Percentiles rank a stretch among this genome's conserved stretches.
Conservation (phyloP, 2,113 vertebrate genomes). For the Gymnocephalus cernua region DNA sequence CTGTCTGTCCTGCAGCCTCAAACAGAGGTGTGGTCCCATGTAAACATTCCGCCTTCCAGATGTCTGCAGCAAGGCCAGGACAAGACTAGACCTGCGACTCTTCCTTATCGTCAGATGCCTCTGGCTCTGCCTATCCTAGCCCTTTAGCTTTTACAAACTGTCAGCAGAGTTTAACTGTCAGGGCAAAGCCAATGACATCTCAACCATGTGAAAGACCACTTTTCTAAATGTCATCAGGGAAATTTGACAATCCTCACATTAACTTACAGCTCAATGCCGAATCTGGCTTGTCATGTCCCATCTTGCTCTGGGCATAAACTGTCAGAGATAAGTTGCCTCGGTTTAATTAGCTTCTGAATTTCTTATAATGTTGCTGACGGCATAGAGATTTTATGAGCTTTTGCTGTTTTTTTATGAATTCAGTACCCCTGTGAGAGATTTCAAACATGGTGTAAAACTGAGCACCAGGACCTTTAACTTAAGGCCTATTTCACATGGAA, state of each 20-base stretch:
- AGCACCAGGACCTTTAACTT: not conserved
- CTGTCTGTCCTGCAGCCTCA: constrained; percentile 63
- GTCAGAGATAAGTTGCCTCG: constrained; percentile 21
- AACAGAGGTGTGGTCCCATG: constrained; percentile 72
- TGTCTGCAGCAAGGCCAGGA: constrained; percentile 79
- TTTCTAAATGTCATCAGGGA: constrained; percentile 57
- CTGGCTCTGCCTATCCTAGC: constrained; percentile 60
- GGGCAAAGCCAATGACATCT: constrained; percentile 51
- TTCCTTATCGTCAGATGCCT: constrained; percentile 68
- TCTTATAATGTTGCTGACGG: not conserved
- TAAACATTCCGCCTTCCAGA: constrained; percentile 85
- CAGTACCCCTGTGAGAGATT: not conserved
- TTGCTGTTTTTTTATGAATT: not conserved
- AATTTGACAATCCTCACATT: constrained; percentile 54
- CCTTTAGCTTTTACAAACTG: constrained; percentile 57
- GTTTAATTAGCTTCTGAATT: constrained; percentile 27
- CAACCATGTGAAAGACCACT: constrained; percentile 44
- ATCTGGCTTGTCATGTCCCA: constrained; percentile 50
- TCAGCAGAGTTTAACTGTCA: constrained; percentile 71
- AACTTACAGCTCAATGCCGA: constrained; percentile 28
- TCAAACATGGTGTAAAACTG: not conserved
- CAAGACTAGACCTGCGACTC: constrained; percentile 90
- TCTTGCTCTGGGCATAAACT: constrained; percentile 53
- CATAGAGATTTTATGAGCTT: not conserved
- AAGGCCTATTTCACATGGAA: not conserved